Conservation (phyloP, 2,797 vertebrate species). For the Gymnopithys bicolor region DNA sequence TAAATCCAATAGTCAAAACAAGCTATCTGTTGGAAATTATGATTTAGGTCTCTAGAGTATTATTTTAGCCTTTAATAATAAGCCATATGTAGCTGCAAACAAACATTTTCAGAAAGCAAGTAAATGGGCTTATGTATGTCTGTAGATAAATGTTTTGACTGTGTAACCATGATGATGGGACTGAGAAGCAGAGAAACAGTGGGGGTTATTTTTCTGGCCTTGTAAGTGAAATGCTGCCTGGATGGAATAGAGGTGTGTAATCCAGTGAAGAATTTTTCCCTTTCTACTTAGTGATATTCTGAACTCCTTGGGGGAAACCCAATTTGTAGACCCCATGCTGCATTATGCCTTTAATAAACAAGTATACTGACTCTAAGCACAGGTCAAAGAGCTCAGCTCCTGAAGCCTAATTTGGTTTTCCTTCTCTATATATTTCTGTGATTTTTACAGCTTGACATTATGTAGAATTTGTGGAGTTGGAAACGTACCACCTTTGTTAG, state of each 20-base stretch:
- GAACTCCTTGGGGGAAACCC: background rate
- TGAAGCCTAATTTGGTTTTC: conserved; percentile 1
- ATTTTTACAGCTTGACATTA: background rate
- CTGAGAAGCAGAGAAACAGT: background rate
- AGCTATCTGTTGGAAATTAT: background rate
- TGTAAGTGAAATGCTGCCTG: background rate
- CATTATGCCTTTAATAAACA: background rate
- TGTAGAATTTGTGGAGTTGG: background rate
- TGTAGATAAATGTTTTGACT: background rate
- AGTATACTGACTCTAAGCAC: background rate
- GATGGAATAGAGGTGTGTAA: background rate
- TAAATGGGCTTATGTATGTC: background rate
- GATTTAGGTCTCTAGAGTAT: background rate
- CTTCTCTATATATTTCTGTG: background rate
- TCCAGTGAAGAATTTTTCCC: background rate
- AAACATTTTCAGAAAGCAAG: background rate
- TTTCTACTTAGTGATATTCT: conserved; percentile 11
- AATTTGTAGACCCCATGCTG: background rate
- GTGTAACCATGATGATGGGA: background rate
- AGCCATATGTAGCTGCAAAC: background rate
- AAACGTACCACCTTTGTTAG: background rate
- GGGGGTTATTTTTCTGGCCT: background rate
- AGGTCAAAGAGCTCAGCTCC: background rate
- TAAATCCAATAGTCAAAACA: background rate
- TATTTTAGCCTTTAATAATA: background rate